Conservation (phyloP, 2,888 invertebrate genomes). For the Erannis defoliaria region DNA sequence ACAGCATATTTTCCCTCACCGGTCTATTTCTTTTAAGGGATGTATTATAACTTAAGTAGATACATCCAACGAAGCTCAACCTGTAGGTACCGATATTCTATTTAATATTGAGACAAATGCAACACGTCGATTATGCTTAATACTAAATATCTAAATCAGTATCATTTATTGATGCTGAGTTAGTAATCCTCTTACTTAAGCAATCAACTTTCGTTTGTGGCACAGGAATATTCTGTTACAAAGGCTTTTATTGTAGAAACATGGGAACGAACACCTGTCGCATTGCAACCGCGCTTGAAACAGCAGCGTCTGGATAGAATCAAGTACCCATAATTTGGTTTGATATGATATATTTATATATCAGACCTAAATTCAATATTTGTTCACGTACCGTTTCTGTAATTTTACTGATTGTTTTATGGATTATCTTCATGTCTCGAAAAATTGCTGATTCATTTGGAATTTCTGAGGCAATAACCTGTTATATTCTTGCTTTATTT, state of each 20-base stretch:
- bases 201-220: constrained; percentile 64
- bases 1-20: constrained; percentile 69
- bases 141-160: constrained; percentile 44
- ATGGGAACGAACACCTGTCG: constrained; percentile 74
- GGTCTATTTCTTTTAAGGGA: constrained; percentile 77
- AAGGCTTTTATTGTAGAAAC: constrained; percentile 65
- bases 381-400: background rate
- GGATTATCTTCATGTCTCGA: constrained; percentile 20
- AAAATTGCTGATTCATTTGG: constrained; percentile 27
- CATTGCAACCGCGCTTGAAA: constrained; percentile 62
- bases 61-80: constrained; percentile 46
- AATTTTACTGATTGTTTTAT: constrained; percentile 19
- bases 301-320: constrained; percentile 58
- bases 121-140: constrained; percentile 8
- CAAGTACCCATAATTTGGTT: constrained; percentile 57
- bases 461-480: constrained; percentile 53
- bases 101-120: constrained; percentile 41
- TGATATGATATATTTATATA: constrained; percentile 40
- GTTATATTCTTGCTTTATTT: constrained; percentile 60
- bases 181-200: constrained; percentile 64
- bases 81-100: constrained; percentile 51
- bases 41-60: constrained; percentile 72
- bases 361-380: constrained; percentile 12
- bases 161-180: constrained; percentile 50
- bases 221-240: constrained; percentile 59